These are phyloP conservation scores for Plumapathes pennacea DNA, from an alignment of 92 coral and sea anemone genomes.

Conservation along the genomic window DNA sequence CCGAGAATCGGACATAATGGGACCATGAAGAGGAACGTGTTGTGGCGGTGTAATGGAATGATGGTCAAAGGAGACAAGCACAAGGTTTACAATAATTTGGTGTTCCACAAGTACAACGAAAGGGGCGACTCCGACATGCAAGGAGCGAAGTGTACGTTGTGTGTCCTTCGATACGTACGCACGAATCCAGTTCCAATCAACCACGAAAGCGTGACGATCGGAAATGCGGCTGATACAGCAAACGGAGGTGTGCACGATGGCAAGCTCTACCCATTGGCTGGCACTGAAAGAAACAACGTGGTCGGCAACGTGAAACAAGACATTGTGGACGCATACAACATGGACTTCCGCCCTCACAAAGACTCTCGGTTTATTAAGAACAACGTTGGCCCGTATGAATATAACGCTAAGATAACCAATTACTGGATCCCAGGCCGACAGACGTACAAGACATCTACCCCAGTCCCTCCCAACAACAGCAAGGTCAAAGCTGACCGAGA, in stretches of 20 bases:
- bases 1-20: conserved; percentile 60
- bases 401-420: conserved; percentile 20
- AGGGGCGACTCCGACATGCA: conserved; percentile 28
- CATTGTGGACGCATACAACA: conserved; percentile 60
- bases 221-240: conserved; percentile 68
- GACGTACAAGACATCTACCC: conserved; percentile 51
- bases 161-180: conserved; percentile 64
- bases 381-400: conserved; percentile 59
- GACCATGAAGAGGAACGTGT: conserved; percentile 56
- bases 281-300: conserved; percentile 27
- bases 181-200: conserved; percentile 56
- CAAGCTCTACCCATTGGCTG: conserved; percentile 50
- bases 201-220: conserved; percentile 31
- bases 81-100: conserved; percentile 56
- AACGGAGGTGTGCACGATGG: conserved; percentile 64
- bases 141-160: conserved; percentile 53
- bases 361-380: conserved; percentile 38
- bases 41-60: conserved; percentile 58
- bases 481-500: conserved; percentile 40
- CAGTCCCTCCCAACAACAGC: conserved; percentile 45
- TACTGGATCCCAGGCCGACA: conserved; percentile 76
- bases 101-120: conserved; percentile 49
- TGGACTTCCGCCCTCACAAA: conserved; percentile 60
- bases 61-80: conserved; percentile 73
- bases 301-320: conserved; percentile 56